A percentile compares a stretch with the other conserved stretches of the same genome.
These are phyloP conservation scores for Callaeas wilsoni DNA, from an alignment of 2,113 vertebrate genomes.

Conservation along the genomic window DNA sequence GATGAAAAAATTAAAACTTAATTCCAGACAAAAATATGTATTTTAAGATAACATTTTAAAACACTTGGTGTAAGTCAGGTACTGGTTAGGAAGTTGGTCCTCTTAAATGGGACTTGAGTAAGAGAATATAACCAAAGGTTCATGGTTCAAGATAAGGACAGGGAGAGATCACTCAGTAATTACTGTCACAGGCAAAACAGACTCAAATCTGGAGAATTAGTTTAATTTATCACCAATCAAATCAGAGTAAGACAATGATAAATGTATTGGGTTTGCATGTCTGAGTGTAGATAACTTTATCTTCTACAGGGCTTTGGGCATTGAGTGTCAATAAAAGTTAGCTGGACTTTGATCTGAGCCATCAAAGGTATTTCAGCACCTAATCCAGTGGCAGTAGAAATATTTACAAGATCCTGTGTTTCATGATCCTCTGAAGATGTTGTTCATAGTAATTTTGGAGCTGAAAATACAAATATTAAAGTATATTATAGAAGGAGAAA, in stretches of 20 bases:
- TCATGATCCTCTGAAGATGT: background rate
- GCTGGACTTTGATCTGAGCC: background rate
- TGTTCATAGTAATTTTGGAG: background rate
- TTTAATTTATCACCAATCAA: background rate
- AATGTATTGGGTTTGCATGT: background rate
- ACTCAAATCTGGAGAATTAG: background rate
- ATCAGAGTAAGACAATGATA: background rate
- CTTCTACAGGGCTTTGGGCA: background rate
- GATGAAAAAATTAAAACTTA: background rate
- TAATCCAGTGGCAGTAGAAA: background rate
- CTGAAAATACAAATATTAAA: background rate
- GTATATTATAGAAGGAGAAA: background rate
- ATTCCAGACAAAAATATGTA: background rate
- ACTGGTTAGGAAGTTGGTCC: background rate
- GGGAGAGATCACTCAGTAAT: background rate
- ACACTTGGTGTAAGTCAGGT: background rate
- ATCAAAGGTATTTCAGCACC: background rate
- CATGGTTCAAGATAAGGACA: background rate
- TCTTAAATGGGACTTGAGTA: background rate
- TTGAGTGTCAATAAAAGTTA: background rate
- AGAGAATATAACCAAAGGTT: background rate
- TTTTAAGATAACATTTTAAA: background rate
- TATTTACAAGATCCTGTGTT: background rate
- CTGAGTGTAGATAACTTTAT: background rate
- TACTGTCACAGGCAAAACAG: background rate